A percentile compares a stretch with the other conserved stretches of the same genome.
These are phyloP conservation scores for Porites cylindrica DNA, from an alignment of 92 coral and sea anemone species.

Conservation along the genomic window DNA sequence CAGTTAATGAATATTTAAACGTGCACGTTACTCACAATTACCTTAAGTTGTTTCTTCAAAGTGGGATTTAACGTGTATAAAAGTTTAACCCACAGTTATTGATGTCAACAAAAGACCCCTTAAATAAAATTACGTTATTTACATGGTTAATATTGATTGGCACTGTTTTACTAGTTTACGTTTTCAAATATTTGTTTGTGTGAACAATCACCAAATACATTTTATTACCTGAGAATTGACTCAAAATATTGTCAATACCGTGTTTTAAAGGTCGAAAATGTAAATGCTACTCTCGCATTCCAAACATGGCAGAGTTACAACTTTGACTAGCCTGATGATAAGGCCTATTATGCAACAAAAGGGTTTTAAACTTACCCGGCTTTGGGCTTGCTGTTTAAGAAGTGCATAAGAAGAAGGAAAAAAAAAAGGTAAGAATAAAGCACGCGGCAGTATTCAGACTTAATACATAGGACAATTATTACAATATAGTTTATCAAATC, in stretches of 20 bases:
- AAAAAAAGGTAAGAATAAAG: not conserved
- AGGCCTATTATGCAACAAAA: not conserved
- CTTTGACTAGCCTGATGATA: not conserved
- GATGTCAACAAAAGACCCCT: not conserved
- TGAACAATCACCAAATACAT: not conserved
- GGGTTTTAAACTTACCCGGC: constrained; percentile 30
- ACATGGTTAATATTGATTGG: not conserved
- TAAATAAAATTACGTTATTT: not conserved
- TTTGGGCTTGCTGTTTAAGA: constrained; percentile 26
- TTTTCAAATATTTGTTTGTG: too few species aligned
- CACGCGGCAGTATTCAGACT: not conserved
- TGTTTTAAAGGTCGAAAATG: too few species aligned
- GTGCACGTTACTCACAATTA: too few species aligned
- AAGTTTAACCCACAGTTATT: too few species aligned
- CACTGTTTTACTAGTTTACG: not conserved
- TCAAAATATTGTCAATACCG: not conserved
- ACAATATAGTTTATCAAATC: too few species aligned
- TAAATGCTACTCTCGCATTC: not conserved
- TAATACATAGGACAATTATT: too few species aligned
- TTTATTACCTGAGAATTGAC: not conserved
- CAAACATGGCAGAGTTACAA: not conserved
- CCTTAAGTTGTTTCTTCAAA: too few species aligned
- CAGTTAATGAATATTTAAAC: not conserved
- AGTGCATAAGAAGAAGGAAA: not conserved
- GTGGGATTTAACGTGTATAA: too few species aligned